phyloP scores from a whole-genome alignment of 2,888 invertebrate genomes.

The Linyphia triangularis region DNA sequence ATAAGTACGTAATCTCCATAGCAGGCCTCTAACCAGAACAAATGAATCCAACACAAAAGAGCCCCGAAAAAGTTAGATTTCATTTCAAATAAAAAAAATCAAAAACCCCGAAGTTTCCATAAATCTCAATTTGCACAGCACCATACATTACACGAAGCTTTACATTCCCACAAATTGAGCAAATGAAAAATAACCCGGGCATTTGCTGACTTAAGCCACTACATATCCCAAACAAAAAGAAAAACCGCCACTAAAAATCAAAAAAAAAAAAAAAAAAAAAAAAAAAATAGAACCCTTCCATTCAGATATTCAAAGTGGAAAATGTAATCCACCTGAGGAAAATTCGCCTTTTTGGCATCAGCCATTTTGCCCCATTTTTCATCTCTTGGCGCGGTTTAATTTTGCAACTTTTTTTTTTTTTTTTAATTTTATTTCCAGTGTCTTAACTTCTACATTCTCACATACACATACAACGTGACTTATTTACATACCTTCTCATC shows the following conservation, averaged over 20 bases:
- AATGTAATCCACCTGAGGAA: slow-evolving; percentile 51
- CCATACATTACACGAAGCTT: neutral
- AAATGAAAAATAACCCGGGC: neutral
- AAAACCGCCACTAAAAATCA: neutral
- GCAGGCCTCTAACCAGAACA: neutral
- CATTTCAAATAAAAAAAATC: neutral
- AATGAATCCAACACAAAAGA: neutral
- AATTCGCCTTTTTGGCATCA: slow-evolving; percentile 29
- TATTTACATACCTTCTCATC: slow-evolving; percentile 51
- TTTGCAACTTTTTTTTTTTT: slow-evolving; percentile 18
- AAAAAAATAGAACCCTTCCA: slow-evolving; percentile 6
- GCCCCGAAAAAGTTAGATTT: neutral
- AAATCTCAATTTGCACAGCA: slow-evolving; percentile 10
- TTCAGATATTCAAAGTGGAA: slow-evolving; percentile 14
- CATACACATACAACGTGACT: neutral
- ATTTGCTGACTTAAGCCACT: neutral
- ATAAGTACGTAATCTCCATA: too few relatives aligned
- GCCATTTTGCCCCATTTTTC: slow-evolving; percentile 40
- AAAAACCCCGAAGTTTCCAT: slow-evolving; percentile 11
- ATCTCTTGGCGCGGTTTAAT: slow-evolving; percentile 37
- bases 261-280: slow-evolving; percentile 8
- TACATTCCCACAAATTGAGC: neutral
- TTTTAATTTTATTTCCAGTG: neutral
- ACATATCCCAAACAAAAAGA: neutral
- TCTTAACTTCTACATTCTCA: slow-evolving; percentile 18